These are phyloP conservation scores for Holcopasites calliopsidis DNA, from an alignment of 1,140 invertebrate species.

Conservation along the genomic window DNA sequence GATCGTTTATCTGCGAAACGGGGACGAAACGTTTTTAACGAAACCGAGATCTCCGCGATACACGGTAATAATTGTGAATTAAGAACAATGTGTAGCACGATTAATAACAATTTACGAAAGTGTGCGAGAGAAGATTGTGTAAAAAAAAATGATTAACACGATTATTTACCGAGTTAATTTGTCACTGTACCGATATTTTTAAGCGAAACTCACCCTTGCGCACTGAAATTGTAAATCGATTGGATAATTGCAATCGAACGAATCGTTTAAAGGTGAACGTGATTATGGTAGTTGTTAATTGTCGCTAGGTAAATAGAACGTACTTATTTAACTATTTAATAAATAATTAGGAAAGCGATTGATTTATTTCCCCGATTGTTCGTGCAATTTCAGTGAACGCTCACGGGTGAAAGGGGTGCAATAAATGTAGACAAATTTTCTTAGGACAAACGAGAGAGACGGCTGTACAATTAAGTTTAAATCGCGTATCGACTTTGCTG, in stretches of 20 bases:
- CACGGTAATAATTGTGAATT: too few relatives aligned
- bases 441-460: too few relatives aligned
- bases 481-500: background rate
- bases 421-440: background rate
- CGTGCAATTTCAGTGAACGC: conserved; percentile 5
- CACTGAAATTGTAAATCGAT: conserved; percentile 5
- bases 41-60: too few relatives aligned
- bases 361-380: conserved; percentile 4
- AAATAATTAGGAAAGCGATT: background rate
- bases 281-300: background rate
- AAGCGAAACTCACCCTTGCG: background rate
- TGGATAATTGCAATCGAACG: background rate
- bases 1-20: background rate
- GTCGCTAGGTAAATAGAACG: background rate
- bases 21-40: background rate
- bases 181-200: conserved; percentile 10
- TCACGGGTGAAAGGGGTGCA: conserved; percentile 23
- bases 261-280: background rate
- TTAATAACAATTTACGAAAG: too few relatives aligned
- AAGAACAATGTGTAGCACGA: too few relatives aligned
- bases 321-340: conserved; percentile 6
- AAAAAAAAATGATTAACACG: too few relatives aligned
- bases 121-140: too few relatives aligned
- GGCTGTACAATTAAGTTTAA: background rate
- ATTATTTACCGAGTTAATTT: too few relatives aligned